Conservation (phyloP, 2,888 invertebrate genomes). For the Parascotia fuliginaria region DNA sequence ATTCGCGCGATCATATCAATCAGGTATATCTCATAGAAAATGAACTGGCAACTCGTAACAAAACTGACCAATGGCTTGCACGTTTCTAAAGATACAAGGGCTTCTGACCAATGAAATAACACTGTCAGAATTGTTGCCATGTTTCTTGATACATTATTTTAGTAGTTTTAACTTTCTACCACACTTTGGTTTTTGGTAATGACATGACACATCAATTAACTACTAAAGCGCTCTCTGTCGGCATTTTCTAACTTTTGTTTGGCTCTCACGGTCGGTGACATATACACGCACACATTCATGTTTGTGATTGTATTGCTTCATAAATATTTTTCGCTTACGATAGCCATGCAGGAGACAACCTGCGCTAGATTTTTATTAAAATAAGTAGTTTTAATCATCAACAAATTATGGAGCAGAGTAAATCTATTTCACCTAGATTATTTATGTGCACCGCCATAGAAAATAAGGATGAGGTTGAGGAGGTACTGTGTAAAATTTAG, state of each 20-base stretch:
- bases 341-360: conserved; percentile 87
- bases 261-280: conserved; percentile 48
- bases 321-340: conserved; percentile 85
- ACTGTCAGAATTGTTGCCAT: conserved; percentile 11
- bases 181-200: conserved; percentile 15
- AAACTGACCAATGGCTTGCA: not conserved
- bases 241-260: conserved; percentile 46
- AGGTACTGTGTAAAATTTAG: conserved; percentile 89
- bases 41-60: not conserved
- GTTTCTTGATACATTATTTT: not conserved
- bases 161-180: conserved; percentile 19
- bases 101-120: not conserved
- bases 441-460: conserved; percentile 93
- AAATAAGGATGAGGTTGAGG: conserved; percentile 95
- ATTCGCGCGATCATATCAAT: too few relatives aligned
- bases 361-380: conserved; percentile 85
- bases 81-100: not conserved
- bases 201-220: conserved; percentile 9
- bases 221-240: conserved; percentile 54
- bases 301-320: conserved; percentile 81
- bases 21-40: not conserved
- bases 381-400: conserved; percentile 80
- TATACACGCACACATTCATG: conserved; percentile 70
- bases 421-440: conserved; percentile 89
- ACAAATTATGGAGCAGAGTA: conserved; percentile 86